Evolutionary conservation across 2,888 invertebrate species (phyloP).

Genomic region (Blera fallax): DNA sequence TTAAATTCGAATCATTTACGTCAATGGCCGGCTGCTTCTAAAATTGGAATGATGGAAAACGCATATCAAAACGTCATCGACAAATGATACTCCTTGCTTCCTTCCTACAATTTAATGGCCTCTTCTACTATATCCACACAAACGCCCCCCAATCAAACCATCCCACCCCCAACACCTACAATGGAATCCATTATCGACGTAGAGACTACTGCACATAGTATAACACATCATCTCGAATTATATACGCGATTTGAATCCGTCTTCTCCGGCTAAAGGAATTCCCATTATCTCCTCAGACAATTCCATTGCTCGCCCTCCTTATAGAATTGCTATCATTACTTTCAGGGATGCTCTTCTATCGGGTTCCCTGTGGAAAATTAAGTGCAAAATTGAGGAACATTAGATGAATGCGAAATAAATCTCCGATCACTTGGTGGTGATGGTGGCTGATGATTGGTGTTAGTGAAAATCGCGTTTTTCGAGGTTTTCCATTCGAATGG

Average conservation of each 20-base stretch:
- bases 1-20: background rate
- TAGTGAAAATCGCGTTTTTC: conserved; percentile 45
- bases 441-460: background rate
- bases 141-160: background rate
- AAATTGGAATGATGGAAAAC: conserved; percentile 9
- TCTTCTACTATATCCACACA: background rate
- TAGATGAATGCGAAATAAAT: conserved; percentile 67
- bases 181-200: conserved; percentile 44
- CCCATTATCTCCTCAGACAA: conserved; percentile 65
- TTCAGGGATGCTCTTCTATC: conserved; percentile 31
- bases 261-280: conserved; percentile 36
- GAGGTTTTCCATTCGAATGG: conserved; percentile 51
- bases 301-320: conserved; percentile 29
- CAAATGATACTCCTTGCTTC: background rate
- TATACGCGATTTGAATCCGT: conserved; percentile 63
- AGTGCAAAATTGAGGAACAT: conserved; percentile 65
- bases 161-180: background rate
- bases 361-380: conserved; percentile 53
- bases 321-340: conserved; percentile 59
- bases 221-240: conserved; percentile 55
- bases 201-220: background rate
- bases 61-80: conserved; percentile 22
- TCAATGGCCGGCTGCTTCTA: conserved; percentile 7
- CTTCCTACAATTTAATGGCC: conserved; percentile 11
- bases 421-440: conserved; percentile 40